Percentiles rank a stretch among this genome's conserved stretches.
phyloP scores from a whole-genome alignment of 2,888 invertebrate genomes.

The Eremobia ochroleuca region DNA sequence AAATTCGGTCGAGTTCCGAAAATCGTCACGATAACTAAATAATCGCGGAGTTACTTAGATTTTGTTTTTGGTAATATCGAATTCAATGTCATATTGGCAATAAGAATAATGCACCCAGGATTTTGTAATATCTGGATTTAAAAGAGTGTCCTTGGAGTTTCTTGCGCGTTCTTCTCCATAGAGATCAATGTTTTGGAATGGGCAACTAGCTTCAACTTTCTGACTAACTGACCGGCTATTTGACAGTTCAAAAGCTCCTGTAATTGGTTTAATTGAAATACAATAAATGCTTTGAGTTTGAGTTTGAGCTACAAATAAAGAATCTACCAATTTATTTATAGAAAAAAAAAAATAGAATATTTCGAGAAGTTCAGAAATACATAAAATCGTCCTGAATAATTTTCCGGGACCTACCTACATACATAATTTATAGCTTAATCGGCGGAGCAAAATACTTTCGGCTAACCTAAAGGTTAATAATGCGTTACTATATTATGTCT shows the following conservation, averaged over 20 bases:
- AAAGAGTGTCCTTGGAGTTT: too few species aligned
- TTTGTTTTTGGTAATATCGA: too few species aligned
- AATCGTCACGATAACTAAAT: not conserved
- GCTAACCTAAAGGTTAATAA: not conserved
- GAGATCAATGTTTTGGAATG: too few species aligned
- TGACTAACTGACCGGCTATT: too few species aligned
- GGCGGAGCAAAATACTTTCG: not conserved
- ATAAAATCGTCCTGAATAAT: constrained; percentile 20
- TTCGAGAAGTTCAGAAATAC: not conserved
- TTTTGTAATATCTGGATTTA: too few species aligned
- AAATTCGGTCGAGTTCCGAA: not conserved
- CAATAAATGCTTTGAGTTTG: too few species aligned
- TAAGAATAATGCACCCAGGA: too few species aligned
- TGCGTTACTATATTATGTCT: not conserved
- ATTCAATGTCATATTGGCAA: too few species aligned
- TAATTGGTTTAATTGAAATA: too few species aligned
- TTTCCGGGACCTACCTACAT: not conserved
- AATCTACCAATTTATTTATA: not conserved
- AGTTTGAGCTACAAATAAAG: not conserved
- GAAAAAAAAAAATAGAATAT: not conserved
- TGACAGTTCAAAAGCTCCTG: too few species aligned
- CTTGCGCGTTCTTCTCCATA: too few species aligned
- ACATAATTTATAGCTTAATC: constrained; percentile 10
- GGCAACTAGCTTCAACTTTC: too few species aligned
- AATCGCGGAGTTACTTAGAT: not conserved